A percentile compares a stretch with the other conserved stretches of the same genome.
Conservation (phyloP, 2,797 vertebrate species). For the Sebastes umbrosus region DNA sequence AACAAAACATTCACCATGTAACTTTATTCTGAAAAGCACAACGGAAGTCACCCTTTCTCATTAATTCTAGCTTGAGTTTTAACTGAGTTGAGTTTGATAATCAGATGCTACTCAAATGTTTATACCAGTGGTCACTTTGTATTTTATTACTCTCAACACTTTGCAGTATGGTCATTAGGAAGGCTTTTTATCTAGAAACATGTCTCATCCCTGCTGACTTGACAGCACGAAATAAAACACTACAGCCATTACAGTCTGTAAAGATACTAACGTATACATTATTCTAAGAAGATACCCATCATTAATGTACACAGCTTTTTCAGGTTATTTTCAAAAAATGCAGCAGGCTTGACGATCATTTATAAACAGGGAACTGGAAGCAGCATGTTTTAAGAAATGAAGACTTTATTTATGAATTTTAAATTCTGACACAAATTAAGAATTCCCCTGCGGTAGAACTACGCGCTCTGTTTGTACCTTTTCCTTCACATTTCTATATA, state of each 20-base stretch:
- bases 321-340: not conserved
- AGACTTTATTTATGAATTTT: not conserved
- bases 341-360: not conserved
- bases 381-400: not conserved
- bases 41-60: not conserved
- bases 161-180: not conserved
- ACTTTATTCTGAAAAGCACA: constrained; percentile 26
- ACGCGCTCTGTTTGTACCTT: not conserved
- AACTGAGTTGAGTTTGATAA: not conserved
- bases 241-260: not conserved
- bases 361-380: not conserved
- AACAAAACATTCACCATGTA: not conserved
- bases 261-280: not conserved
- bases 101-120: not conserved
- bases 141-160: not conserved
- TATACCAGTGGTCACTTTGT: not conserved
- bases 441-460: not conserved
- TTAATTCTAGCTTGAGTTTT: not conserved
- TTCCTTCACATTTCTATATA: not conserved
- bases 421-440: not conserved
- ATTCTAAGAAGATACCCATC: not conserved
- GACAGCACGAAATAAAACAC: not conserved
- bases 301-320: not conserved
- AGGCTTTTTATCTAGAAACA: not conserved
- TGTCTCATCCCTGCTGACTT: not conserved